Base-by-base conservation (phyloP, 2,113 vertebrate species). In the Strigops habroptila region DNA sequence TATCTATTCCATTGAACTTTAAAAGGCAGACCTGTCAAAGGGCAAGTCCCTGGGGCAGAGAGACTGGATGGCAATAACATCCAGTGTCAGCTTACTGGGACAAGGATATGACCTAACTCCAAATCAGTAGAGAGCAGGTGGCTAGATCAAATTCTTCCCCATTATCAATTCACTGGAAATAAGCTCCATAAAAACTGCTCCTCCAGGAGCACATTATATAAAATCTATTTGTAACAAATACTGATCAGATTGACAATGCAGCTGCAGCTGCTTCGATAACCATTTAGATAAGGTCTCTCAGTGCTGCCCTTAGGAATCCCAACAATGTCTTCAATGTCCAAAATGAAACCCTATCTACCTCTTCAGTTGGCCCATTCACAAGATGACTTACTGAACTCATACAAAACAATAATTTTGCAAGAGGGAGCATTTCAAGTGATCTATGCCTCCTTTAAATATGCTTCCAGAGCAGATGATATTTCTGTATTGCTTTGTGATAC, bases 1-100 rank as follows among this genome's bases (percentile, higher is more conserved):
- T 82, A 95, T 90, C 93, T 94, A 91, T 90, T 94, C 71, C 65
- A 83, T 88, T 96, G 95, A 96, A 96, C 90, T 90, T 91, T 83
- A 95, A 88, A 96, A 95, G 88, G 79, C 76, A 95, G 80, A 88
- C 24, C 60, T 83, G 76, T 85, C 95, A 96, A 97, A 94, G 90
- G 82, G 79, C 88, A 96, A 48, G 60, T 86, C 93, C 77, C 88
- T 51, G 49, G 94, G 91, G 90, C 10, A 86, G 64, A 78, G 13
- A 94, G 60, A 78, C 82, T 93, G 94, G 82, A 96, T 71, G 82
- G 88, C 82, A 95, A 46, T 86, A 96, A 96, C 79, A 82, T 81
- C 60, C 69, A 96, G 73, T 89, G 91, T 96, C 95, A 95, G 55
- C 73, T 93, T 84, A 70, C 46, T 91, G 51, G 92, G 91, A 95